Evolutionary conservation across 2,888 invertebrate genomes (phyloP).

Genomic region (Macrophya annulata): DNA sequence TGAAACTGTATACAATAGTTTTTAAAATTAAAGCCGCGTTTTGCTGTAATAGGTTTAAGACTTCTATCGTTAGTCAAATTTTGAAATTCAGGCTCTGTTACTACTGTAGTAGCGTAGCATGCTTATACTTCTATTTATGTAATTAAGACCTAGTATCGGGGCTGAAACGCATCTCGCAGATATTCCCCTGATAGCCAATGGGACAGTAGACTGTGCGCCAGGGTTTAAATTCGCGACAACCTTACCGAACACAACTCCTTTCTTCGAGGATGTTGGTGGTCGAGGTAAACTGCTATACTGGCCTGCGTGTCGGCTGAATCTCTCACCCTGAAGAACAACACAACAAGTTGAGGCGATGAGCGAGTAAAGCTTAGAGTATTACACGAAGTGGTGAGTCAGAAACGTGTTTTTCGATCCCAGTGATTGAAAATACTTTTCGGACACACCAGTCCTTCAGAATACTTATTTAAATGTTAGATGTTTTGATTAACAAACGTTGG

Average conservation of each 20-base stretch:
- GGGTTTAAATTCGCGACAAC: conserved; percentile 66
- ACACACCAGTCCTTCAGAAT: not conserved
- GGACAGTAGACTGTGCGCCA: conserved; percentile 72
- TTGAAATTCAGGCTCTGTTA: conserved; percentile 38
- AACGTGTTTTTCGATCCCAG: not conserved
- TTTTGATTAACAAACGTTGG: conserved; percentile 69
- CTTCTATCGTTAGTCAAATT: conserved; percentile 33
- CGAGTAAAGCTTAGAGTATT: not conserved
- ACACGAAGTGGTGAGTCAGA: not conserved
- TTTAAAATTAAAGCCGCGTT: not conserved
- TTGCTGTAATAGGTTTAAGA: conserved; percentile 7
- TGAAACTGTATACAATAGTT: not conserved
- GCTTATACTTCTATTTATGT: conserved; percentile 64
- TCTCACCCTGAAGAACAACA: conserved; percentile 71
- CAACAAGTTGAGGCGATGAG: not conserved
- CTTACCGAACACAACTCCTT: conserved; percentile 90
- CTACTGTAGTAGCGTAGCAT: conserved; percentile 53
- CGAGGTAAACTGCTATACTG: conserved; percentile 92
- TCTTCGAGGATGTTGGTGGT: conserved; percentile 81
- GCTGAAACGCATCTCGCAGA: conserved; percentile 92
- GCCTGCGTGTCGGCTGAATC: conserved; percentile 77
- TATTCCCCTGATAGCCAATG: conserved; percentile 81
- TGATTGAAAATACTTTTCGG: not conserved
- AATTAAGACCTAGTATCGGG: conserved; percentile 92
- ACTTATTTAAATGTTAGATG: not conserved